Percentiles rank a stretch among this genome's conserved stretches.
Conservation (phyloP, 1,140 invertebrate genomes). For the Tetranychus cinnabarinus region DNA sequence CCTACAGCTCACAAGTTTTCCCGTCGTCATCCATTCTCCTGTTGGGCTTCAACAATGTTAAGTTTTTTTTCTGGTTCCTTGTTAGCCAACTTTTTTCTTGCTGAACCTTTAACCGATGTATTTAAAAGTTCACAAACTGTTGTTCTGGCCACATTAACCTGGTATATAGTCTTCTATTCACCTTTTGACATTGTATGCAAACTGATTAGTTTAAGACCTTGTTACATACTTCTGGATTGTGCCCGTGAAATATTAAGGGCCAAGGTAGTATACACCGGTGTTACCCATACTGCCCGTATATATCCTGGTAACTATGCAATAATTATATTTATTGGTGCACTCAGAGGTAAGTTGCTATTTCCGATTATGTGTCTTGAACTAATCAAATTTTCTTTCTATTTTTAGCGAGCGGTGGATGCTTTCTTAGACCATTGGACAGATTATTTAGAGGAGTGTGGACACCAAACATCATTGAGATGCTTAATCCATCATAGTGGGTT, state of each 20-base stretch:
- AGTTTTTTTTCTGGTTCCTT: conserved; percentile 93
- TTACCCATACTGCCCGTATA: conserved; percentile 77
- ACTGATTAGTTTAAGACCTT: conserved; percentile 73
- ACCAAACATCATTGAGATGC: conserved; percentile 85
- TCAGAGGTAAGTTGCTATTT: conserved; percentile 41
- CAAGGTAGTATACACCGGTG: conserved; percentile 96
- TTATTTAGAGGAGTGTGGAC: conserved; percentile 89
- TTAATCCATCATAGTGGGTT: conserved; percentile 90
- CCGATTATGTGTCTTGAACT: too few relatives aligned
- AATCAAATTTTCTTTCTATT: too few relatives aligned
- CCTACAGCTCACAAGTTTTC: conserved; percentile 78
- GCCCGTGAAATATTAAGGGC: conserved; percentile 87
- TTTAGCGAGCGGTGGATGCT: conserved; percentile 65
- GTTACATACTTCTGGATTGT: conserved; percentile 68
- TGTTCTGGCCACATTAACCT: conserved; percentile 64
- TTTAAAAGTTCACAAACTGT: conserved; percentile 83
- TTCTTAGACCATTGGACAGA: conserved; percentile 67
- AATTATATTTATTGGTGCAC: conserved; percentile 79
- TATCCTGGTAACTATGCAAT: conserved; percentile 92
- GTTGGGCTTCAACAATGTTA: conserved; percentile 91
- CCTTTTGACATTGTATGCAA: conserved; percentile 96
- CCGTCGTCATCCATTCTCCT: conserved; percentile 83
- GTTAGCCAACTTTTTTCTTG: conserved; percentile 72
- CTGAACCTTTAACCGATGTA: conserved; percentile 78
- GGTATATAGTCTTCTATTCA: conserved; percentile 90